Conservation (phyloP, 2,113 vertebrate genomes). For the Columba janthina region DNA sequence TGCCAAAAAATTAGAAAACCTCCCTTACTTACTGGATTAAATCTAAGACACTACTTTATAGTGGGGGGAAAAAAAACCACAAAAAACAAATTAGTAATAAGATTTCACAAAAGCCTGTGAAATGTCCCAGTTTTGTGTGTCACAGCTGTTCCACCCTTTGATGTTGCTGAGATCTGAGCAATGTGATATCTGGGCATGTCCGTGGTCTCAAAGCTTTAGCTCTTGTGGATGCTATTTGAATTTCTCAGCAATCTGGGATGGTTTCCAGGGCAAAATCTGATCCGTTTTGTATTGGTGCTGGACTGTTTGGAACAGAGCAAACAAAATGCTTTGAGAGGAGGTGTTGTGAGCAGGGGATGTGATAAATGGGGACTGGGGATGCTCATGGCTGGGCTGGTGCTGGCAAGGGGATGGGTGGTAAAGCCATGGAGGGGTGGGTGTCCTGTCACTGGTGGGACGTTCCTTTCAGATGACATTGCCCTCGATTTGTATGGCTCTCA, state of each 20-base stretch:
- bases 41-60: not conserved
- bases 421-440: not conserved
- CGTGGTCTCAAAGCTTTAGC: not conserved
- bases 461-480: not conserved
- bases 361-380: not conserved
- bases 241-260: not conserved
- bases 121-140: not conserved
- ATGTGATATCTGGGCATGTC: fast-evolving
- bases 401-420: not conserved
- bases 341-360: not conserved
- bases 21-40: not conserved
- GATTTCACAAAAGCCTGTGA: not conserved
- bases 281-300: not conserved
- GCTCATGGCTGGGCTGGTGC: not conserved
- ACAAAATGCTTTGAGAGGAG: not conserved
- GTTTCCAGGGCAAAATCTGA: not conserved
- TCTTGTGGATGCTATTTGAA: not conserved
- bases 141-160: not conserved
- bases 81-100: not conserved
- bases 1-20: not conserved
- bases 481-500: not conserved
- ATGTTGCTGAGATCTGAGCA: not conserved
- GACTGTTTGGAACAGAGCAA: not conserved
- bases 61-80: not conserved
- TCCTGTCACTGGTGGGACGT: not conserved